Evolutionary conservation across 2,797 vertebrate genomes (phyloP).

Genomic region (Rhinoraja longicauda): DNA sequence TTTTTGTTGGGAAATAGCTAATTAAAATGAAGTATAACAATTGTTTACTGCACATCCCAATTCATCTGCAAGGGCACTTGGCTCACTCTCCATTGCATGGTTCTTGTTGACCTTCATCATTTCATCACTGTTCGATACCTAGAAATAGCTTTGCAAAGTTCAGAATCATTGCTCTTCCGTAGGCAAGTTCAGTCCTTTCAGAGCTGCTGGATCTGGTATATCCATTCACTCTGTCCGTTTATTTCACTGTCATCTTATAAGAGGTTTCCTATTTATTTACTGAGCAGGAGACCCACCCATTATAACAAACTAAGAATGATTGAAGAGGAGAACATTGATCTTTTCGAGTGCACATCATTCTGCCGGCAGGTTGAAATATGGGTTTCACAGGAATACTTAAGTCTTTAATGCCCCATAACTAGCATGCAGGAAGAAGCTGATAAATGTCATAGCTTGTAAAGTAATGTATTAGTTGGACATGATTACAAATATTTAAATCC

Average conservation of each 20-base stretch:
- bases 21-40: background rate
- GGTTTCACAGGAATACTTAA: background rate
- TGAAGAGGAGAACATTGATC: background rate
- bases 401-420: background rate
- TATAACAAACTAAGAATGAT: background rate
- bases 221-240: background rate
- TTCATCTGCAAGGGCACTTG: background rate
- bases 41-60: background rate
- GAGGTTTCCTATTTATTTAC: background rate
- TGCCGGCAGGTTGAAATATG: background rate
- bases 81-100: background rate
- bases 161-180: background rate
- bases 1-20: background rate
- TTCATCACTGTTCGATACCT: background rate
- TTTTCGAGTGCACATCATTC: background rate
- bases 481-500: slow-evolving; percentile 23
- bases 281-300: background rate
- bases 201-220: background rate
- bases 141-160: background rate
- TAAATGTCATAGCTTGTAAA: background rate
- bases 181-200: background rate
- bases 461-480: background rate
- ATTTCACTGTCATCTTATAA: background rate
- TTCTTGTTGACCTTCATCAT: background rate
- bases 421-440: background rate